A percentile compares a stretch with the other conserved stretches of the same genome.
These are phyloP conservation scores for Anolis apletophallus DNA, from an alignment of 2,797 vertebrate species.

Conservation along the genomic window DNA sequence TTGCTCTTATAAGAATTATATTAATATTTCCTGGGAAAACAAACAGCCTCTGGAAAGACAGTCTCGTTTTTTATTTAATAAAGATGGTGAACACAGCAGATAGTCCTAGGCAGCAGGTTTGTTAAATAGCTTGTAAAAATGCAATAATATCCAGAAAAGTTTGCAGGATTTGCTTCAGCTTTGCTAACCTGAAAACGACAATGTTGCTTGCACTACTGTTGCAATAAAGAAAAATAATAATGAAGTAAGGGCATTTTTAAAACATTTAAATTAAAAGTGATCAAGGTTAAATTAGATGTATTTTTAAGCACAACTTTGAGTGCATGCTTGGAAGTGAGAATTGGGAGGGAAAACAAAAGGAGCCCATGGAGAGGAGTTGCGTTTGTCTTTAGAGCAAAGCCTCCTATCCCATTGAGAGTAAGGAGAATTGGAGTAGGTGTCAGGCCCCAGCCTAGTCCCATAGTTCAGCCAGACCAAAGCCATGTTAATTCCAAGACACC, in stretches of 20 bases:
- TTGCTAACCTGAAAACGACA: neutral
- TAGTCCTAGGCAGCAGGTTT: neutral
- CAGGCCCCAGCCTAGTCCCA: no score
- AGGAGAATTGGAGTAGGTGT: no score
- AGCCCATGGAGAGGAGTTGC: no score
- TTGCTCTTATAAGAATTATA: neutral
- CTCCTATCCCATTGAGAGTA: no score
- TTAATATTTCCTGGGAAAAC: neutral
- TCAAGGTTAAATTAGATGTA: neutral
- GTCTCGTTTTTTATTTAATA: neutral
- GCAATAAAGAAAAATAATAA: neutral
- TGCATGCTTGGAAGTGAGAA: neutral
- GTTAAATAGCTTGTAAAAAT: neutral
- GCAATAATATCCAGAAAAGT: neutral
- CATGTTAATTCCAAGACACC: no score
- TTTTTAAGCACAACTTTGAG: neutral
- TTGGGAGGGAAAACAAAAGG: no score
- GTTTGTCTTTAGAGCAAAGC: no score
- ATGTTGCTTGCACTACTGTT: neutral
- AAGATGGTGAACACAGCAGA: neutral
- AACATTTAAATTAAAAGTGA: neutral
- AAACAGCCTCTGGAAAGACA: neutral
- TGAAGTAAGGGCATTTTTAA: neutral
- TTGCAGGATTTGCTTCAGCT: neutral
- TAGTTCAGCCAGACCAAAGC: no score